These are phyloP conservation scores for Zaprionus africanus DNA, from an alignment of 1,140 invertebrate genomes.

Conservation along the genomic window DNA sequence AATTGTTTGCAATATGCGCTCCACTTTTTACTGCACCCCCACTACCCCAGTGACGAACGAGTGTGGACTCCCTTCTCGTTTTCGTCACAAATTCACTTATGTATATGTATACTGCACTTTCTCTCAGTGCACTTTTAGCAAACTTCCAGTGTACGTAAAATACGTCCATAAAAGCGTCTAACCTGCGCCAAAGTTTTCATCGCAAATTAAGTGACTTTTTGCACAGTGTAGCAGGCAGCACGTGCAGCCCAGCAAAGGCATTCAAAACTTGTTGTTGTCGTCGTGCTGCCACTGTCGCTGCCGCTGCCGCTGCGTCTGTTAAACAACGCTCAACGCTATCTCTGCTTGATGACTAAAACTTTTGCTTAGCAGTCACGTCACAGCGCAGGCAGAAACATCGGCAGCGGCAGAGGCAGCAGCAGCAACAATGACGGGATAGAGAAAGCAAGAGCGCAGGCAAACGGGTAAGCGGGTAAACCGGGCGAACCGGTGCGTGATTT, in stretches of 20 bases:
- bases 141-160: background rate
- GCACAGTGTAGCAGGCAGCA: background rate
- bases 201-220: constrained; percentile 7
- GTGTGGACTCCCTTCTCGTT: background rate
- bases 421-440: background rate
- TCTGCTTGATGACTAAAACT: constrained; percentile 76
- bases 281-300: constrained; percentile 7
- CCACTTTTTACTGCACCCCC: background rate
- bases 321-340: constrained; percentile 74
- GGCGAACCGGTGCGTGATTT: constrained; percentile 59
- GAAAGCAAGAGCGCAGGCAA: background rate
- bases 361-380: constrained; percentile 59
- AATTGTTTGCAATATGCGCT: constrained; percentile 1
- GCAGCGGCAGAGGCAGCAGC: background rate
- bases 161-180: constrained; percentile 4
- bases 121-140: constrained; percentile 2
- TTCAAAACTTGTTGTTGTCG: background rate
- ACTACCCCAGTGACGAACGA: no score
- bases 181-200: background rate
- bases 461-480: background rate
- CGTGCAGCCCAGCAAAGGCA: background rate
- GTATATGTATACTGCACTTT: background rate
- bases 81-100: constrained; percentile 7
- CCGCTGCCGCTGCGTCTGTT: constrained; percentile 45
- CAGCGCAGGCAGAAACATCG: background rate